A percentile compares a stretch with the other conserved stretches of the same genome.
Evolutionary conservation across 2,888 invertebrate genomes (phyloP).

Genomic region (Lasius platythorax): DNA sequence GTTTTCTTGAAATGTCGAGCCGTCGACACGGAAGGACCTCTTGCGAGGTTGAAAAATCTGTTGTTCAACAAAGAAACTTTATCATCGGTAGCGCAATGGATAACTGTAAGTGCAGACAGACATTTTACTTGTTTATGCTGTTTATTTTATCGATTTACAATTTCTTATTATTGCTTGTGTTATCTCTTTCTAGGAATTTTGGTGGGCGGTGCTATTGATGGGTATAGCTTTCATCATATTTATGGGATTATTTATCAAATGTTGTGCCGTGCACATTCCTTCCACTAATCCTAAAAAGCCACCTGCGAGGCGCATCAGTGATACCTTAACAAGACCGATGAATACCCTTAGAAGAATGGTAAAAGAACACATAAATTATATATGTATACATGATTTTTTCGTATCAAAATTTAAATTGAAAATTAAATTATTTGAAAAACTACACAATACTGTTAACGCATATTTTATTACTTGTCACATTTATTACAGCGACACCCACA

Average conservation of each 20-base stretch:
- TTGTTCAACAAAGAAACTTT: constrained; percentile 96
- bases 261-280: constrained; percentile 99
- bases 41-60: constrained; percentile 98
- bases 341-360: constrained; percentile 96
- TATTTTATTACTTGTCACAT: not conserved
- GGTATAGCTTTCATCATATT: constrained; percentile 96
- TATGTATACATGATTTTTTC: not conserved
- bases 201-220: constrained; percentile 98
- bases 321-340: constrained; percentile 96
- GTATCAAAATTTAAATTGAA: not conserved
- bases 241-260: constrained; percentile 99
- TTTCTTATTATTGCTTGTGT: constrained; percentile 15
- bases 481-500: constrained; percentile 86
- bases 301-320: constrained; percentile 96
- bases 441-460: not conserved
- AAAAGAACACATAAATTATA: constrained; percentile 65
- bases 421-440: not conserved
- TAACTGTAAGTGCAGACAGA: constrained; percentile 88
- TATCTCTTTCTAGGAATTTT: constrained; percentile 90
- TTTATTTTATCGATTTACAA: not conserved
- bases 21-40: constrained; percentile 99
- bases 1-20: constrained; percentile 99
- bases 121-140: not conserved
- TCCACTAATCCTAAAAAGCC: constrained; percentile 99
- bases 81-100: constrained; percentile 96